Percentiles rank a stretch among this genome's conserved stretches.
Conservation (phyloP, 2,113 vertebrate genomes). For the Pteruthius melanotis region DNA sequence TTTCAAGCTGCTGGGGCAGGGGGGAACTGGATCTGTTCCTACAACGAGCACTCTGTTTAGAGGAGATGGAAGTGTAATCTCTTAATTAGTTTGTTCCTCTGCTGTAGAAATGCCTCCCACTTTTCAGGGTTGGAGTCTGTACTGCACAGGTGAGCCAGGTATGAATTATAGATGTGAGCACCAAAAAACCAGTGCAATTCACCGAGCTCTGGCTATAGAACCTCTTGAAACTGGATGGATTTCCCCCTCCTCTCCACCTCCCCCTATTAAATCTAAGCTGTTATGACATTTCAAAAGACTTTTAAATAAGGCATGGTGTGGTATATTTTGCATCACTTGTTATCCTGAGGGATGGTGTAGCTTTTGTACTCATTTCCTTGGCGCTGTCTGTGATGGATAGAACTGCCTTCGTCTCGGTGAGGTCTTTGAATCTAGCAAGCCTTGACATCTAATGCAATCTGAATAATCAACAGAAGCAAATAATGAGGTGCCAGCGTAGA, state of each 20-base stretch:
- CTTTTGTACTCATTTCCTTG: background rate
- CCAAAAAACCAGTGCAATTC: background rate
- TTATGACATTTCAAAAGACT: background rate
- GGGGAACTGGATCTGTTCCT: background rate
- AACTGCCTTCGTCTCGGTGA: background rate
- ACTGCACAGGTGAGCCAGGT: background rate
- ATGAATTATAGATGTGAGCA: background rate
- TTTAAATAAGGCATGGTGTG: background rate
- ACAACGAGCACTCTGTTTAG: background rate
- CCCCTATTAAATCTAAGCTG: background rate
- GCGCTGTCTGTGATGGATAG: background rate
- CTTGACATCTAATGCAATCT: slow-evolving; percentile 43
- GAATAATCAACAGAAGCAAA: slow-evolving; percentile 54
- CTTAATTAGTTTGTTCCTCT: background rate
- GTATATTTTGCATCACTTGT: background rate
- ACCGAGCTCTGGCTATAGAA: background rate
- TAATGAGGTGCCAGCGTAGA: slow-evolving; percentile 18
- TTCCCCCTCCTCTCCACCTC: background rate
- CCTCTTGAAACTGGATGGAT: background rate
- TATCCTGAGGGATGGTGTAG: background rate
- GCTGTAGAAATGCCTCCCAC: background rate
- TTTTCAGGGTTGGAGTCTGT: background rate
- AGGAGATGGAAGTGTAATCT: background rate
- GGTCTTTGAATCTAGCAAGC: slow-evolving; percentile 32
- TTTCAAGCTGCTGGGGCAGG: background rate